Evolutionary conservation across 2,113 vertebrate species (phyloP).

Genomic region (Mobula hypostoma): DNA sequence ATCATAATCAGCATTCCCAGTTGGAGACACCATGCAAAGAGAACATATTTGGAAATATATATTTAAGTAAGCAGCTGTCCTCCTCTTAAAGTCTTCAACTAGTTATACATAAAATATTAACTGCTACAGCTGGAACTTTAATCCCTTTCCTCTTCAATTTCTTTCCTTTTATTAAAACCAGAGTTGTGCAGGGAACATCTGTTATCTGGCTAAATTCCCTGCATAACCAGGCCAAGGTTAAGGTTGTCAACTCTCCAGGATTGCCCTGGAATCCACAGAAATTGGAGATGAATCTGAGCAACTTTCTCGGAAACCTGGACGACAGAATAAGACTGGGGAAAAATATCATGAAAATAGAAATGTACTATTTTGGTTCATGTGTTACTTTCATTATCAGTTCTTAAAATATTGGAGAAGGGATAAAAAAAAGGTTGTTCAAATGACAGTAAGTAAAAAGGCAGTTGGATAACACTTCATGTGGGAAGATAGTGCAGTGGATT

Average conservation of each 20-base stretch:
- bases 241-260: not conserved
- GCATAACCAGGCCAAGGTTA: not conserved
- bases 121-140: not conserved
- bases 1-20: not conserved
- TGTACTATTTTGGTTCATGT: no score
- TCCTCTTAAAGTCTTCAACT: not conserved
- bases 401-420: not conserved
- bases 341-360: no score
- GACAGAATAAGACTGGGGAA: not conserved
- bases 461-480: not conserved
- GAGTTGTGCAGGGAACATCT: not conserved
- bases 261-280: not conserved
- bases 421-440: not conserved
- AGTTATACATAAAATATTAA: not conserved
- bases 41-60: not conserved
- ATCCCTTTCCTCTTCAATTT: not conserved
- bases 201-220: not conserved
- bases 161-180: not conserved
- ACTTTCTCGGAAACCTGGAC: not conserved
- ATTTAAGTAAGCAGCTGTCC: not conserved
- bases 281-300: not conserved
- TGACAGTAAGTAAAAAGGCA: not conserved
- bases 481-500: not conserved
- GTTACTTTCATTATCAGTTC: not conserved
- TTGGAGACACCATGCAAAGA: not conserved